Percentiles rank a stretch among this genome's conserved stretches.
phyloP scores from a whole-genome alignment of 2,888 invertebrate genomes.

The Lissocephala sabroskyi region DNA sequence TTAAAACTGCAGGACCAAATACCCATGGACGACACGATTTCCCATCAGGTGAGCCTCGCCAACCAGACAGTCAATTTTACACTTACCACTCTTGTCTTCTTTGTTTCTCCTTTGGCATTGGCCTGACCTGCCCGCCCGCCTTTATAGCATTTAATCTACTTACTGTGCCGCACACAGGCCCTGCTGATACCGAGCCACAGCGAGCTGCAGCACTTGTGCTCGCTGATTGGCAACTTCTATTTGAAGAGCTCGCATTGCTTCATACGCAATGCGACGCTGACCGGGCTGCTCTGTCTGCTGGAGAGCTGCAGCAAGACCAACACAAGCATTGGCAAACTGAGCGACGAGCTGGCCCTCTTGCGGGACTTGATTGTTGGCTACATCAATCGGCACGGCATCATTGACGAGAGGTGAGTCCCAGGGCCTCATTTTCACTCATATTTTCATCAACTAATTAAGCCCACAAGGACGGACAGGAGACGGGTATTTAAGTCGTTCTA shows the following conservation, averaged over 20 bases:
- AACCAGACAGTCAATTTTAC: not conserved
- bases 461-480: too few species aligned
- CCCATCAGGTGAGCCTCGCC: conserved; percentile 75
- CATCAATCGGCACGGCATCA: conserved; percentile 71
- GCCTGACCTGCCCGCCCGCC: conserved; percentile 2
- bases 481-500: too few species aligned
- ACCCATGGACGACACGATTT: conserved; percentile 82
- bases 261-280: conserved; percentile 70
- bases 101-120: conserved; percentile 2
- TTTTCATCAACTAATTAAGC: too few species aligned
- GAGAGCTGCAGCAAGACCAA: conserved; percentile 72
- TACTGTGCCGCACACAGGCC: conserved; percentile 72
- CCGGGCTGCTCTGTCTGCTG: conserved; percentile 70
- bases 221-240: conserved; percentile 69
- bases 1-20: conserved; percentile 79
- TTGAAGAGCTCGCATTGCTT: conserved; percentile 72
- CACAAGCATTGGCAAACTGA: conserved; percentile 71
- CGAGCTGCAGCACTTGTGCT: conserved; percentile 69
- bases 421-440: too few species aligned
- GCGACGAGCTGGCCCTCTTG: conserved; percentile 71
- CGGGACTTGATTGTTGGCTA: conserved; percentile 71
- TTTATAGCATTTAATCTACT: conserved; percentile 71
- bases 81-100: not conserved
- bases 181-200: conserved; percentile 70
- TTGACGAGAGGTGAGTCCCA: conserved; percentile 71